Base-by-base conservation (phyloP, 1,140 invertebrate genomes). In the Procambarus clarkii region DNA sequence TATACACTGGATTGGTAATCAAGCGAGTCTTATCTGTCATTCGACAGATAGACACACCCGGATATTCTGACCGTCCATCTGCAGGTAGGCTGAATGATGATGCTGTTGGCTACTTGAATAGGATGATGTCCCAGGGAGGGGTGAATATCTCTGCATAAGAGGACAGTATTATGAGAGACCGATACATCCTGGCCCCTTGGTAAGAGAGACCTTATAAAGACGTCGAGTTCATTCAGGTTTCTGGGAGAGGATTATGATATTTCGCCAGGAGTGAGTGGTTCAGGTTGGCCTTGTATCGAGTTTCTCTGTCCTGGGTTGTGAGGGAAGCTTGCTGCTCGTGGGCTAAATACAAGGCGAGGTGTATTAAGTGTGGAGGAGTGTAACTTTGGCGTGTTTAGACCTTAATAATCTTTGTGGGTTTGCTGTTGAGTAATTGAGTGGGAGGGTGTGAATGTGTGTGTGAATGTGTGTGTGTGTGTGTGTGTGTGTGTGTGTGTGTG, bases 1-100 rank as follows among this genome's bases (percentile, higher is more conserved):
- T 89, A 81, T 50, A 48, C 79, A 46, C 64, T n/a, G 34, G 87
- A 71, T 21, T 81, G 87, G 87, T 89, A 82, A 82, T 89, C 64
- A 89, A 89, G 80, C 54, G 71, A 69, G 13, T 89, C 80, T 82
- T 89, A 76, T 82, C 80, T 89, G 80, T 83, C 80, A 89, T 45
- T 74, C 86, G 78, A 88, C 81, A 81, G 82, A 89, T 89, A 82
- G 79, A 46, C 58, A 45, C 44, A n/a, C 44, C 60, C 21, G 13
- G 58, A 78, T 81, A 79, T 81, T 88, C 86, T 88, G 86, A 88
- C 86, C 71, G 58, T 58, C 60, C 44, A 88, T 88, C 86, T 64
- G 24, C 4, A 64, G 45, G 78, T 81, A 60, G 60, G 5, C 18
- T n/a, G 86, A 81, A 81, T 46, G 86, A 88, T 80, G 79, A 44